Conservation (phyloP, 2,888 invertebrate genomes). For the Odontocolon sp. region DNA sequence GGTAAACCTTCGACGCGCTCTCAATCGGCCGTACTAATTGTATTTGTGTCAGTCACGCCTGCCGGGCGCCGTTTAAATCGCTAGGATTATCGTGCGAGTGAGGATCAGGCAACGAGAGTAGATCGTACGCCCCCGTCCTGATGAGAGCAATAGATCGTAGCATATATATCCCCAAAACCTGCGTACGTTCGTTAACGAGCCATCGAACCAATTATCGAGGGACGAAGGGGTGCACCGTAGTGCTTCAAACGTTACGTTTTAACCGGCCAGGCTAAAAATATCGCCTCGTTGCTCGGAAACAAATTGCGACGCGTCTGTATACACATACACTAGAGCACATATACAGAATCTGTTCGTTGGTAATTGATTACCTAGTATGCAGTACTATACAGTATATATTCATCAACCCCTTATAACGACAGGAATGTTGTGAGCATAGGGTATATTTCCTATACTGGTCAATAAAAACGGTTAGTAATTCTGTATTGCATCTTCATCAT, state of each 20-base stretch:
- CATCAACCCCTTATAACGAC: not conserved
- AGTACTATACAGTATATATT: not conserved
- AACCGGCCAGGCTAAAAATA: constrained; percentile 7
- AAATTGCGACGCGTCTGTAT: constrained; percentile 39
- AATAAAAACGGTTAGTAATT: no score
- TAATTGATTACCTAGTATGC: constrained; percentile 46
- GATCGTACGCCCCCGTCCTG: not conserved
- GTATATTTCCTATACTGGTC: not conserved
- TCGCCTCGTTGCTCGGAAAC: constrained; percentile 29
- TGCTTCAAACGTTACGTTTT: not conserved
- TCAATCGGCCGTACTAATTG: constrained; percentile 49
- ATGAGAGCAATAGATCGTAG: constrained; percentile 49
- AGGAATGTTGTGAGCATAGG: not conserved
- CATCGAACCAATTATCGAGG: constrained; percentile 63
- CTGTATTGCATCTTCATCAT: no score
- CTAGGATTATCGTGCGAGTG: constrained; percentile 55
- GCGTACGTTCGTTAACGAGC: constrained; percentile 63
- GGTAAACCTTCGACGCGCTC: constrained; percentile 3
- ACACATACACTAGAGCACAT: not conserved
- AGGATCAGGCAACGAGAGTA: not conserved
- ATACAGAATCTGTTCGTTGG: not conserved
- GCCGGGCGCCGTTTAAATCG: constrained; percentile 55
- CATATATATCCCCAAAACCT: constrained; percentile 49
- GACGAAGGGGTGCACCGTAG: not conserved
- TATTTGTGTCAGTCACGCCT: constrained; percentile 60